Evolutionary conservation across 2,888 invertebrate genomes (phyloP), one percentile per base, ranked within the genome.

Genomic region (Arrhopalites spinosus): DNA sequence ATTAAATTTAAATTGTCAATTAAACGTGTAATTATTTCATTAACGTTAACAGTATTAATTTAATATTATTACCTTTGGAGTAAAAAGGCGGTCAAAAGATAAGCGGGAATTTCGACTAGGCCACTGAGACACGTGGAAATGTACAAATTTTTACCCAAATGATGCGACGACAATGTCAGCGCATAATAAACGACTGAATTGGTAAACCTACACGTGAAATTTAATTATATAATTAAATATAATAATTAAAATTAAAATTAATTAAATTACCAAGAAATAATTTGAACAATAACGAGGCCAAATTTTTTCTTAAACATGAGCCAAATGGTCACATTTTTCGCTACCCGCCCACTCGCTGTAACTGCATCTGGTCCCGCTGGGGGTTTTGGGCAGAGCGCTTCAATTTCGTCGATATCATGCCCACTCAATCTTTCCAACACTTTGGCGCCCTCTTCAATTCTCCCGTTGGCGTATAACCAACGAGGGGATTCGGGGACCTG

Each of bases 111-210:
- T 75, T 84, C 84, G 8, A 83, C 83, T 17, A 83, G 66, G n/a
- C 84, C 84, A 67, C 81, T 83, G 1, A 84, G 77, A 47, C 82
- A 79, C 36, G 83, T 83, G 27, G 83, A 81, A n/a, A 80, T 45
- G 74, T 83, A 84, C 7, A 83, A 80, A 77, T 81, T 82, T 25
- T 77, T 78, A 30, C 83, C 83, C 27, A 84, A 68, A 30, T 77
- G 72, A 29, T 83, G 83, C 17, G 83, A 81, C 0, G 83, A 83
- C 61, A 84, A 76, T 0, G 84, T 84, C 29, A 84, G 74, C 0
- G 83, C 84, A 74, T 84, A 84, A 74, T 84, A 84, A 2, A 83
- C 83, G 11, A 80, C 77, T 73, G 83, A 82, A 74, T 84, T 83
- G 20, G 81, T 80, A 67, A 84, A 83, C 84, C 84, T 84, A n/a